A percentile compares a stretch with the other conserved stretches of the same genome.
phyloP scores from a whole-genome alignment of 2,797 vertebrate species.

The Aselliscus stoliczkanus region DNA sequence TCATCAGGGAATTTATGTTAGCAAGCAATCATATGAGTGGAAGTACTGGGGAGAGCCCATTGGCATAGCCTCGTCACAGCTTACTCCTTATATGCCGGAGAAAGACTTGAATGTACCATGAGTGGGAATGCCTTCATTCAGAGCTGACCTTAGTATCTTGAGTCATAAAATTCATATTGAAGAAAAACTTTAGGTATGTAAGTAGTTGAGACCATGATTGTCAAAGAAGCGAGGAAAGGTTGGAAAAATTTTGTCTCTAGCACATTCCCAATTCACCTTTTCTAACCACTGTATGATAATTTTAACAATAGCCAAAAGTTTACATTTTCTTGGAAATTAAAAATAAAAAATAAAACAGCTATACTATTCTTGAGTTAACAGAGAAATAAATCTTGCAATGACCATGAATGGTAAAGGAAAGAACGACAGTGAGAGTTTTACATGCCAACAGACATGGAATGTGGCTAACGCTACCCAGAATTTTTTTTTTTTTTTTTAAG shows the following conservation, averaged over 20 bases:
- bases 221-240: background rate
- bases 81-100: background rate
- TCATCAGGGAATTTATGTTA: conserved; percentile 54
- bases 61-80: background rate
- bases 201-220: background rate
- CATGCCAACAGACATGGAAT: background rate
- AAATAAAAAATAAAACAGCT: background rate
- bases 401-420: background rate
- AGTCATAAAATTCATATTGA: background rate
- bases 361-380: background rate
- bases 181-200: background rate
- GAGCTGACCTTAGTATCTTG: background rate
- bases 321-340: background rate
- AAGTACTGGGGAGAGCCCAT: background rate
- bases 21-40: background rate
- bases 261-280: background rate
- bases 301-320: background rate
- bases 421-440: background rate
- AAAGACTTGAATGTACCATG: background rate
- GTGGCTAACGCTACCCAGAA: background rate
- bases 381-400: background rate
- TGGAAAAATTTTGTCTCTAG: background rate
- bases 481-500: too few relatives aligned
- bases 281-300: background rate
- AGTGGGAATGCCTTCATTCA: background rate